Evolutionary conservation across 2,888 invertebrate genomes (phyloP), one percentile per base, ranked within the genome.

Genomic region (Idaea aversata): DNA sequence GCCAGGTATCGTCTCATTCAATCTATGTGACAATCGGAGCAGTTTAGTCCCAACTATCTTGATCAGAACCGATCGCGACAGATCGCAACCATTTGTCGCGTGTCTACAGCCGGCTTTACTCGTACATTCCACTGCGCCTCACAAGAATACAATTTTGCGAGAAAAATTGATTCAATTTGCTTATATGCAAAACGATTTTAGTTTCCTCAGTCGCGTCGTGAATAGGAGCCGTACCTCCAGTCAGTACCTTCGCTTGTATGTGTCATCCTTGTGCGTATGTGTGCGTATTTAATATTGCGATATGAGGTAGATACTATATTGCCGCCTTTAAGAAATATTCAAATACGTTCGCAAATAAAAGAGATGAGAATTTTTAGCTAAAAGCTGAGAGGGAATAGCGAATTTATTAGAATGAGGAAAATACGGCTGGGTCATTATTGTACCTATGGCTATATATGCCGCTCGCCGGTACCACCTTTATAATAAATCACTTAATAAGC

Each of bases 101-200:
- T 70, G 75, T 68, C 72, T 75, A 66, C 67, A 67, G 67, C 73
- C 71, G 74, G 78, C 79, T 77, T 79, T 76, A 25, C 25, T 25
- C 25, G 25, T 25, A 79, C 67, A 68, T 69, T 68, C 69, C 69
- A 61, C 66, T 57, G 59, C 68, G 62, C 64, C 67, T 63, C 65
- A 71, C 75, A 79, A 78, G 78, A 59, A 84, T 84, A 86, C 82
- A 86, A 86, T 87, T 87, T 83, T 79, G 77, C 77, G 72, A 79
- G 86, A 87, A 85, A 87, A 88, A 87, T 86, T 86, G 85, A 88
- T 87, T 88, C 88, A 84, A 88, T 88, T 88, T 87, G 81, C 82
- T 81, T 82, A 83, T 82, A 84, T 82, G 78, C 80, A 81, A 78
- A 87, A 83, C 81, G 82, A 85, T 86, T 86, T 86, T 84, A 77